Evolutionary conservation across 2,113 vertebrate species (phyloP).

Genomic region (Struthidea cinerea): DNA sequence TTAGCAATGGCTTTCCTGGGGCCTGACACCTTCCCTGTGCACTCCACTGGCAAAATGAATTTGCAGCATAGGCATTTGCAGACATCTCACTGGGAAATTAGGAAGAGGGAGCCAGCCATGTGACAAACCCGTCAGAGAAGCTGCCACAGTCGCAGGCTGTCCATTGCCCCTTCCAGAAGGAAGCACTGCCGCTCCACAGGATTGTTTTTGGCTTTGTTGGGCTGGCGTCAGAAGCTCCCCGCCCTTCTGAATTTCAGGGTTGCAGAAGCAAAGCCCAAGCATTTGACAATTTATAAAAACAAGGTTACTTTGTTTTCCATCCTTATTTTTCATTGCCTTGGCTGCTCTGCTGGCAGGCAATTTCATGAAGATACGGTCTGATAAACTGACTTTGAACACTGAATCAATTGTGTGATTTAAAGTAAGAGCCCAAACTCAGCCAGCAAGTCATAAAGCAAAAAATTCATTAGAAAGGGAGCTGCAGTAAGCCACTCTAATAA

Average conservation of each 20-base stretch:
- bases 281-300: not conserved
- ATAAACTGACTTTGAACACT: constrained; percentile 54
- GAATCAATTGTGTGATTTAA: constrained; percentile 56
- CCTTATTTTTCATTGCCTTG: constrained; percentile 18
- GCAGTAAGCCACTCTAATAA: constrained; percentile 17
- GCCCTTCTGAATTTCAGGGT: not conserved
- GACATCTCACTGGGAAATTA: not conserved
- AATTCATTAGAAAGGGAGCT: constrained; percentile 35
- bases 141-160: not conserved
- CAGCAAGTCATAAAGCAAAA: constrained; percentile 54
- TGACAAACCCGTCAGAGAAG: not conserved
- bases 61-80: not conserved
- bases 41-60: not conserved
- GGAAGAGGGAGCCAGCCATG: not conserved
- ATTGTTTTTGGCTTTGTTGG: not conserved
- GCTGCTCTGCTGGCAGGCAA: constrained; percentile 38
- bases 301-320: constrained; percentile 29
- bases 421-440: not conserved
- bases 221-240: not conserved
- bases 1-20: not conserved
- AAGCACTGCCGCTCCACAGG: not conserved
- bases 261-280: not conserved
- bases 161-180: not conserved
- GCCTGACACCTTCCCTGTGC: not conserved
- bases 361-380: constrained; percentile 37